Percentiles rank a stretch among this genome's conserved stretches.
These are phyloP conservation scores for Illadopsis cleaveri DNA, from an alignment of 2,113 vertebrate species.

Conservation along the genomic window DNA sequence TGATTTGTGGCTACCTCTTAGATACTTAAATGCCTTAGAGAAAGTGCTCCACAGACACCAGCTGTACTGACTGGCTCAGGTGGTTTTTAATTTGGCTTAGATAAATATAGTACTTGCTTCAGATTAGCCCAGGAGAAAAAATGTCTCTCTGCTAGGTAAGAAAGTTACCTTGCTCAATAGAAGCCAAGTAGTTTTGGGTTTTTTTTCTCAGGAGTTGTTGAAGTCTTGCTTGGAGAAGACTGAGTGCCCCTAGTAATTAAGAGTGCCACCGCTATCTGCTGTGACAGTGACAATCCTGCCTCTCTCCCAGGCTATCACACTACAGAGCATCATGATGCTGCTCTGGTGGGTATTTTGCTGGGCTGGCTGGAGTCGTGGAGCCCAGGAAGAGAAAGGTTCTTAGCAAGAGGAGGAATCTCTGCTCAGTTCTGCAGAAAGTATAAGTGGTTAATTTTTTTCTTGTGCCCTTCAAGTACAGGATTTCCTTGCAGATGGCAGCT, in stretches of 20 bases:
- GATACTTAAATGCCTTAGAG: neutral
- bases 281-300: neutral
- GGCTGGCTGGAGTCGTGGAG: neutral
- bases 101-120: neutral
- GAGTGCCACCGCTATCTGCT: neutral
- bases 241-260: neutral
- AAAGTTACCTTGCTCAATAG: neutral
- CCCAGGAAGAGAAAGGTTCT: neutral
- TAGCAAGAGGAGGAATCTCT: neutral
- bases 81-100: neutral
- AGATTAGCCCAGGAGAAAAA: neutral
- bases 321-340: neutral
- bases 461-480: neutral
- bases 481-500: neutral
- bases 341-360: neutral
- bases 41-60: neutral
- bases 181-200: fast-evolving
- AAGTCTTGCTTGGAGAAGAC: neutral
- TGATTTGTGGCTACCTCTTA: neutral
- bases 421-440: neutral
- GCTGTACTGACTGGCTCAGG: neutral
- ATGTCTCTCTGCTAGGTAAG: neutral
- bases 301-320: neutral
- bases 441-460: neutral
- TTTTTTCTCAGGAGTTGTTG: neutral